A percentile compares a stretch with the other conserved stretches of the same genome.
These are phyloP conservation scores for Sycon ciliatum DNA, from an alignment of 37 sponge, comb jelly and placozoan genomes.

Conservation along the genomic window DNA sequence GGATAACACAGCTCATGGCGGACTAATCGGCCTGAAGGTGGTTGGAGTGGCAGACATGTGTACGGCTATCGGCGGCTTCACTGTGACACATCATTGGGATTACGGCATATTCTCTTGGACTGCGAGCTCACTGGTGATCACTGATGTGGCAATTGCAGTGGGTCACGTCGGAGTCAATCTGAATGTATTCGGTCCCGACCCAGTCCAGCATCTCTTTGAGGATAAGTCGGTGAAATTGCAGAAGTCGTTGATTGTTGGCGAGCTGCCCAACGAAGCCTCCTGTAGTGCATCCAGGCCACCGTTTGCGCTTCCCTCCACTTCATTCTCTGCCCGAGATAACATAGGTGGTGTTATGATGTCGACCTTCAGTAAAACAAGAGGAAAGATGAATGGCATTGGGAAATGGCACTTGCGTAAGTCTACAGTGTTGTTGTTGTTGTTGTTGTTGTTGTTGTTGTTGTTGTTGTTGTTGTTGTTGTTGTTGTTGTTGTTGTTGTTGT, in stretches of 20 bases:
- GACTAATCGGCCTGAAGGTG: slow-evolving; percentile 49
- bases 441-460: too few relatives aligned
- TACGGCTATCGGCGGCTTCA: slow-evolving; percentile 57
- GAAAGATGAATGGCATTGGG: slow-evolving; percentile 72
- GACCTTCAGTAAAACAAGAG: slow-evolving; percentile 55
- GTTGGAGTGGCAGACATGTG: slow-evolving; percentile 49
- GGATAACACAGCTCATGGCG: slow-evolving; percentile 66
- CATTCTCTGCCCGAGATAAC: not conserved
- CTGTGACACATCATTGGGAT: slow-evolving; percentile 56
- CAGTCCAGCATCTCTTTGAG: slow-evolving; percentile 60
- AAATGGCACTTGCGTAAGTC: slow-evolving; percentile 62
- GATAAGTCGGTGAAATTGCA: slow-evolving; percentile 45
- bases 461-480: too few relatives aligned
- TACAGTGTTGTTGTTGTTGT: not conserved
- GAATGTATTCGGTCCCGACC: slow-evolving; percentile 77
- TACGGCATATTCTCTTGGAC: slow-evolving; percentile 68
- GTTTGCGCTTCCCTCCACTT: not conserved
- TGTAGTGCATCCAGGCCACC: slow-evolving; percentile 14
- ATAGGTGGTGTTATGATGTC: slow-evolving; percentile 76
- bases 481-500: too few relatives aligned
- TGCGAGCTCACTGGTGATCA: slow-evolving; percentile 45
- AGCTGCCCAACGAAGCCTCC: slow-evolving; percentile 43
- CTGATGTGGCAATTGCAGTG: slow-evolving; percentile 42
- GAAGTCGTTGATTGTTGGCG: slow-evolving; percentile 55
- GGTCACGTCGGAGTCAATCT: slow-evolving; percentile 68